These are phyloP conservation scores for Tetramorium alpestre DNA, from an alignment of 1,140 invertebrate genomes.

Conservation along the genomic window DNA sequence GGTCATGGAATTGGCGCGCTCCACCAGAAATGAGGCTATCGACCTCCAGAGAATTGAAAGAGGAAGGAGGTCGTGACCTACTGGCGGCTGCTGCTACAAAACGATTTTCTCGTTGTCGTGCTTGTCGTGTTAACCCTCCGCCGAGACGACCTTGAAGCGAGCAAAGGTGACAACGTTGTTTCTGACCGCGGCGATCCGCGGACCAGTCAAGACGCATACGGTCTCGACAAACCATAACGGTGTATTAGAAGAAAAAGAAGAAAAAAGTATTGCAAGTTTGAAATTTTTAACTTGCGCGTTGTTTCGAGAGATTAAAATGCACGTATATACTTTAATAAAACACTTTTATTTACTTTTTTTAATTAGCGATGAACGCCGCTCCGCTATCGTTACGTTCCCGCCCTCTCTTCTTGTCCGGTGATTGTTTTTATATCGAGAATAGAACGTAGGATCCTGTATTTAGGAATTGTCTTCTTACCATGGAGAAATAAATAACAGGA, in stretches of 20 bases:
- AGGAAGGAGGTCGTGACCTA: conserved; percentile 79
- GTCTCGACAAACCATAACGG: not conserved
- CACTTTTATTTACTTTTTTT: not conserved
- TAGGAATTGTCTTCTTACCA: not conserved
- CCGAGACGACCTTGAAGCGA: conserved; percentile 76
- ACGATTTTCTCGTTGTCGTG: conserved; percentile 76
- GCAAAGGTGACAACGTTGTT: conserved; percentile 65
- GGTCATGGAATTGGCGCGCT: conserved; percentile 76
- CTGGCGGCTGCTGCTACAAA: conserved; percentile 67
- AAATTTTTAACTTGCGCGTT: not conserved
- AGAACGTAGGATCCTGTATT: not conserved
- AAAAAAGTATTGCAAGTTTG: not conserved
- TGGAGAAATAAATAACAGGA: too few relatives aligned
- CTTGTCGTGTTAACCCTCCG: conserved; percentile 68
- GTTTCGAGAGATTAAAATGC: not conserved
- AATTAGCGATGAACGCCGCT: not conserved
- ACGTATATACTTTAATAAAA: not conserved
- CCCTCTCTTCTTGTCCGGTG: not conserved
- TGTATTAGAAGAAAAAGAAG: too few relatives aligned
- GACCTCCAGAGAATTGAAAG: conserved; percentile 75
- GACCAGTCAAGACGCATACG: not conserved
- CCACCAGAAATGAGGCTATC: conserved; percentile 75
- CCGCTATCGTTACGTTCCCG: not conserved
- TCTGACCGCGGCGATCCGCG: not conserved
- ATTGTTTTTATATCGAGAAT: not conserved